phyloP scores from a whole-genome alignment of 2,888 invertebrate genomes.

The Epinotia brunnichana region DNA sequence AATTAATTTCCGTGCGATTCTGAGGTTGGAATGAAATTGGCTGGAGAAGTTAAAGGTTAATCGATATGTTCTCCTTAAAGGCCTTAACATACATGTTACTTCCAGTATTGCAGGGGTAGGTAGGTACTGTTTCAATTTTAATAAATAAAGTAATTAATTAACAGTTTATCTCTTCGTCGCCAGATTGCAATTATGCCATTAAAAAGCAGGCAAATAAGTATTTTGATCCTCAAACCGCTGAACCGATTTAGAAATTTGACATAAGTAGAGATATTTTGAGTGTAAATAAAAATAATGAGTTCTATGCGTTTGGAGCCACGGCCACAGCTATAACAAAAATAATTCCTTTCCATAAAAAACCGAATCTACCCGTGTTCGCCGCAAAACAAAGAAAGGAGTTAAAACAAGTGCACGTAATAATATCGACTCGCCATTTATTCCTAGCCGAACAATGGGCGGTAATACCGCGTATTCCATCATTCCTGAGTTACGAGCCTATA shows the following conservation, averaged over 20 bases:
- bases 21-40: slow-evolving; percentile 1
- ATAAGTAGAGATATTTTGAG: too few species aligned
- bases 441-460: slow-evolving; percentile 77
- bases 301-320: neutral
- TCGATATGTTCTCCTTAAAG: slow-evolving; percentile 6
- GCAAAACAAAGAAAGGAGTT: slow-evolving; percentile 56
- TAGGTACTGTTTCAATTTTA: neutral
- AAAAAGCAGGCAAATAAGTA: too few species aligned
- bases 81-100: neutral
- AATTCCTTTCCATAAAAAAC: slow-evolving; percentile 3
- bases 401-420: slow-evolving; percentile 69
- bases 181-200: too few species aligned
- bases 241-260: too few species aligned
- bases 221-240: too few species aligned
- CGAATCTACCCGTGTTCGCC: slow-evolving; percentile 13
- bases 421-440: slow-evolving; percentile 61
- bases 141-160: too few species aligned
- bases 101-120: neutral
- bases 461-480: slow-evolving; percentile 72
- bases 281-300: too few species aligned
- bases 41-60: slow-evolving; percentile 20
- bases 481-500: slow-evolving; percentile 79
- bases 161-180: too few species aligned
- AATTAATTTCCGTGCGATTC: slow-evolving; percentile 1
- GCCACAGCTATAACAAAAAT: neutral